Percentiles rank a stretch among this genome's conserved stretches.
Evolutionary conservation across 2,797 vertebrate genomes (phyloP).

Genomic region (Menidia menidia): DNA sequence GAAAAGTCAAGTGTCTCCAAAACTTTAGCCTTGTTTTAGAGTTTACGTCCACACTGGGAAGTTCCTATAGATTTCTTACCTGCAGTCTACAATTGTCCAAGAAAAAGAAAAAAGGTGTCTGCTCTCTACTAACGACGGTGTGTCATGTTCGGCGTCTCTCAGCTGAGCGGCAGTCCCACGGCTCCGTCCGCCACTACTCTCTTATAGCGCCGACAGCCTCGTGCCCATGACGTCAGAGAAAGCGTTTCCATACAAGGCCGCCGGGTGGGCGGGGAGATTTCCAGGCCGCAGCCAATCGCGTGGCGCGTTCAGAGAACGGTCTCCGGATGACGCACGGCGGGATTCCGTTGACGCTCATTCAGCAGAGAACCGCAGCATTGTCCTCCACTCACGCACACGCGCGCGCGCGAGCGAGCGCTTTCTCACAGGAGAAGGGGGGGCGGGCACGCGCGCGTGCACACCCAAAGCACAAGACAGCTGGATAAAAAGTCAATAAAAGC

Average conservation of each 20-base stretch:
- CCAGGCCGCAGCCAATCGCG: constrained; percentile 81
- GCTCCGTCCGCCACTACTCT: neutral
- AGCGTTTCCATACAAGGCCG: constrained; percentile 82
- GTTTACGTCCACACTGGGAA: neutral
- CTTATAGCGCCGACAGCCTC: constrained; percentile 60
- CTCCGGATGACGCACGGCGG: constrained; percentile 91
- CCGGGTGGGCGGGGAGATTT: constrained; percentile 85
- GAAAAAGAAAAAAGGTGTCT: constrained; percentile 7
- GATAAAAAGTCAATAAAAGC: constrained; percentile 11
- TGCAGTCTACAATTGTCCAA: constrained; percentile 36
- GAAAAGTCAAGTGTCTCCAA: neutral
- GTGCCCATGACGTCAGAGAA: constrained; percentile 75
- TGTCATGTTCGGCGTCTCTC: constrained; percentile 46
- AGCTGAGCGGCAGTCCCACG: constrained; percentile 41
- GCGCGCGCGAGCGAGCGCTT: constrained; percentile 11
- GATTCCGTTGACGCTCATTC: constrained; percentile 95
- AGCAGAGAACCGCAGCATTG: constrained; percentile 70
- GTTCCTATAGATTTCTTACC: constrained; percentile 50
- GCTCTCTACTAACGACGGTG: constrained; percentile 39
- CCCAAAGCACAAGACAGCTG: neutral
- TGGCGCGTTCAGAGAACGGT: constrained; percentile 56
- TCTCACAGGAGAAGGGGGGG: neutral
- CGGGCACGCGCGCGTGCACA: constrained; percentile 9
- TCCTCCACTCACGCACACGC: constrained; percentile 20
- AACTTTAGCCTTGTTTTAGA: neutral